Conservation (phyloP, 2,888 invertebrate genomes). For the Ichneumon xanthorius region DNA sequence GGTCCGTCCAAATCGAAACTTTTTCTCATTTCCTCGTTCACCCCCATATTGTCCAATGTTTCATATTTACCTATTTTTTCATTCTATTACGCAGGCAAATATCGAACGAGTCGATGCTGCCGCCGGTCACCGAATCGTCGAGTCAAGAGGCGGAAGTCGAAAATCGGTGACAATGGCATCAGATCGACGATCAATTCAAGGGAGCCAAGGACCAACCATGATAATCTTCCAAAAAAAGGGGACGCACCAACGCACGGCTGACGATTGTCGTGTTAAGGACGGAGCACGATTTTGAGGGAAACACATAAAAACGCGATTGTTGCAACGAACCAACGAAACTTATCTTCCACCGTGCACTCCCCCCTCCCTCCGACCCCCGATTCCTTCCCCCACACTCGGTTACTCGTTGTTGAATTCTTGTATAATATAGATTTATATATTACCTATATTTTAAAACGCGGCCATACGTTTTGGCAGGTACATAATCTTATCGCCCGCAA, state of each 20-base stretch:
- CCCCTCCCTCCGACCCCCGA: slow-evolving; percentile 3
- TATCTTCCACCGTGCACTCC: slow-evolving; percentile 56
- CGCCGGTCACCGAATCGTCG: slow-evolving; percentile 85
- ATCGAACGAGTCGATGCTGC: slow-evolving; percentile 85
- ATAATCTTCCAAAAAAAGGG: slow-evolving; percentile 14
- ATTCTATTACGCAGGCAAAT: slow-evolving; percentile 84
- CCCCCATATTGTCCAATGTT: background rate
- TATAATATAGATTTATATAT: slow-evolving; percentile 43
- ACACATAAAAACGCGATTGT: slow-evolving; percentile 54
- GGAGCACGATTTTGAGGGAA: background rate
- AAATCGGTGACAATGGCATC: slow-evolving; percentile 75
- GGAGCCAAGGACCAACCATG: slow-evolving; percentile 56
- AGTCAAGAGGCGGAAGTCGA: slow-evolving; percentile 77
- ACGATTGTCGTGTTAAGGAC: slow-evolving; percentile 2
- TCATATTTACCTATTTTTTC: background rate
- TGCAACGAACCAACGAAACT: slow-evolving; percentile 76
- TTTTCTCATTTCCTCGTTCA: background rate
- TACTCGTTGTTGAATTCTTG: slow-evolving; percentile 50
- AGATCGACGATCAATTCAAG: slow-evolving; percentile 32
- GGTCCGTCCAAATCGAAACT: slow-evolving; percentile 68
- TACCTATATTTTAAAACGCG: slow-evolving; percentile 35
- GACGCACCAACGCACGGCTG: slow-evolving; percentile 21
- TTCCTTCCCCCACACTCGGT: slow-evolving; percentile 46
- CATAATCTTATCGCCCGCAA: slow-evolving; percentile 20
- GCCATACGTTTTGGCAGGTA: slow-evolving; percentile 38